Base-by-base conservation (phyloP, 2,113 vertebrate species). In the Sakesphorus luctuosus region DNA sequence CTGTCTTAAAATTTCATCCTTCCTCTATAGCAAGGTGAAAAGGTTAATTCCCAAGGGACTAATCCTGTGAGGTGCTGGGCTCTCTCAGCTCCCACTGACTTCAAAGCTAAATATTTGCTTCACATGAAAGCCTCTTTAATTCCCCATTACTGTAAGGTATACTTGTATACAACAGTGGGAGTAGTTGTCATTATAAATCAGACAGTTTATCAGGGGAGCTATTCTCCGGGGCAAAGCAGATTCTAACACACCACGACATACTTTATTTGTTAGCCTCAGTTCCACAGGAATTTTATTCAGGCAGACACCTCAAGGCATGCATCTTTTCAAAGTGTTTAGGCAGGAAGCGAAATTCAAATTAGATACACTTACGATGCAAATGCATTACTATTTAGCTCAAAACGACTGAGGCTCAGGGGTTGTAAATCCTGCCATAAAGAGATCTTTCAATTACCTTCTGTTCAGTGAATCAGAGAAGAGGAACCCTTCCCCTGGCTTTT, bases 61-160 rank as follows among this genome's bases (percentile, higher is more conserved):
- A 84, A 90, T 97, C 86, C 90, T 89, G 92, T 26, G 80, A 97
- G 95, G 94, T 97, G 92, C 96, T 95, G 76, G 68, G 49, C 73
- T 46, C 66, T 68, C 73, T 81, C 89, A 89, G 83, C 80, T 93
- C 96, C 92, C 83, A 95, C 76, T 90, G 80, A 96, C 95, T 96
- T 97, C 96, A 97, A 97, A 97, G 96, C 90, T 93, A 94, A 93
- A 97, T 96, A 96, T 95, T 93, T 96, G 86, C 83, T 96, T 93
- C 96, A 96, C 96, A 96, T 97, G 96, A 97, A 97, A 96, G 94
- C 94, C 94, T 97, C 96, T 97, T 97, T 96, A 97, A 97, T 96
- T 95, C 94, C 86, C 96, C 92, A 96, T 97, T 97, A 97, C 96
- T 94, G 96, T 97, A 97, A 97, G 94, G 92, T 96, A 97, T 96